A percentile compares a stretch with the other conserved stretches of the same genome.
Conservation (phyloP, 2,113 vertebrate genomes). For the Platichthys stellatus region DNA sequence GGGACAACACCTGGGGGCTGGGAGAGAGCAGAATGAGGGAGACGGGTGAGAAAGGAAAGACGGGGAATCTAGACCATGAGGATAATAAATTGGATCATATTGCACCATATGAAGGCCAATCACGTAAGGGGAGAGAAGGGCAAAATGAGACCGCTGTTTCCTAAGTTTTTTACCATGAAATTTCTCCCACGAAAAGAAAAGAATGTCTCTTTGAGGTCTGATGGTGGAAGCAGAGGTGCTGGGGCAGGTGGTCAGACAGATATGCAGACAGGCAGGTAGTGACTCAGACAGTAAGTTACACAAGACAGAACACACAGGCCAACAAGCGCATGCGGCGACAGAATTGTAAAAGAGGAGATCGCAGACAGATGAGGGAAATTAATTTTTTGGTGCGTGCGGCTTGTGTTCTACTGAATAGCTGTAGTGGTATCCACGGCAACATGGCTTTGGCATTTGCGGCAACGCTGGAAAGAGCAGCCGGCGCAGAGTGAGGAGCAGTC, state of each 20-base stretch:
- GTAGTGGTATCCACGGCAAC: conserved; percentile 72
- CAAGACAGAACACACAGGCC: conserved; percentile 46
- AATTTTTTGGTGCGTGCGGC: conserved; percentile 25
- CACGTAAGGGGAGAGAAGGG: conserved; percentile 10
- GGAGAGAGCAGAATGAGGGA: conserved; percentile 7
- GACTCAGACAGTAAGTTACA: conserved; percentile 69
- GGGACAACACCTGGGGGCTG: conserved; percentile 31
- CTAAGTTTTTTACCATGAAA: background rate
- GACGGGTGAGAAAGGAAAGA: background rate
- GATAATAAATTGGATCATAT: conserved; percentile 51
- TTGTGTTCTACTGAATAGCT: conserved; percentile 61
- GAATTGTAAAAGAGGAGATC: conserved; percentile 40
- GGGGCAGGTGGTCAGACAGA: conserved; percentile 69
- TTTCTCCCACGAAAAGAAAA: conserved; percentile 25
- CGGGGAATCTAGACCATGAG: conserved; percentile 15
- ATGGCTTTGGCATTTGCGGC: conserved; percentile 37
- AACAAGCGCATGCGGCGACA: conserved; percentile 45
- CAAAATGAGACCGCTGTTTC: conserved; percentile 20
- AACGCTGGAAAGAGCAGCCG: conserved; percentile 44
- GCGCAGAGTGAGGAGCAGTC: conserved; percentile 27
- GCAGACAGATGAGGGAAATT: conserved; percentile 56
- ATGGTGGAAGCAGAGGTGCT: conserved; percentile 23
- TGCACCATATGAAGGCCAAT: conserved; percentile 17
- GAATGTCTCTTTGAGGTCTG: conserved; percentile 19
- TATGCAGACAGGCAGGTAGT: conserved; percentile 68